Evolutionary conservation across 2,888 invertebrate species (phyloP), one percentile per base, ranked within the genome.

Genomic region (Alloscopus bannaensis): DNA sequence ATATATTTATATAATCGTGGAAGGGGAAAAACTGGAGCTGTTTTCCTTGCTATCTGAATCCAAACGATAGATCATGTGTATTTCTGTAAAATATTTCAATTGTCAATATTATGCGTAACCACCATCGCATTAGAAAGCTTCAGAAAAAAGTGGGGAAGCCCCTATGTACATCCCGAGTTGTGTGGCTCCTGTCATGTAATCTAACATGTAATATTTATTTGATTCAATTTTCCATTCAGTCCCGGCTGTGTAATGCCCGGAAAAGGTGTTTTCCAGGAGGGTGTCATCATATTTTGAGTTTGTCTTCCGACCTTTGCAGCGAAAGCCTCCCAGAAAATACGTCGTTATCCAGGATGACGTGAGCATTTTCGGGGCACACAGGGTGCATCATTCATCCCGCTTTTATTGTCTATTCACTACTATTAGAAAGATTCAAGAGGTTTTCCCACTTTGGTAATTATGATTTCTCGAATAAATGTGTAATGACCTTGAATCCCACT

Each of bases 151-250:
- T 36, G 36, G 6, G 36, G 6, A 36, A 8, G 6, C 36, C 6
- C 36, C 8, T 36, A 36, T 13, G 36, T 47, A n/a, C 62, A 2
- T 64, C 29, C 50, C 65, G 18, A 11, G 26, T n/a, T n/a, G n/a
- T n/a, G n/a, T 52, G 16, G 52, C 20, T 69, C 52, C 28, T 64
- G 65, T 55, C 64, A 57, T 42, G 57, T 55, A 72, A 72, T 72
- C 31, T 65, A 36, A 13, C 72, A 64, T 65, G 72, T 72, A 72
- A 72, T 72, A 72, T 72, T 72, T 64, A 72, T 64, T 62, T 65
- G 72, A 72, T 72, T 72, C 52, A 36, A 64, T 55, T 29, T 65
- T 72, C 29, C 42, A 59, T 59, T 18, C n/a, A 60, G 1, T 18
- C 28, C 47, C 36, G 22, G 26, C 55, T 31, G 18, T 59, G 29